Evolutionary conservation across 92 coral and sea anemone genomes (phyloP), one percentile per base, ranked within the genome.

Genomic region (Epizoanthus stellaris): DNA sequence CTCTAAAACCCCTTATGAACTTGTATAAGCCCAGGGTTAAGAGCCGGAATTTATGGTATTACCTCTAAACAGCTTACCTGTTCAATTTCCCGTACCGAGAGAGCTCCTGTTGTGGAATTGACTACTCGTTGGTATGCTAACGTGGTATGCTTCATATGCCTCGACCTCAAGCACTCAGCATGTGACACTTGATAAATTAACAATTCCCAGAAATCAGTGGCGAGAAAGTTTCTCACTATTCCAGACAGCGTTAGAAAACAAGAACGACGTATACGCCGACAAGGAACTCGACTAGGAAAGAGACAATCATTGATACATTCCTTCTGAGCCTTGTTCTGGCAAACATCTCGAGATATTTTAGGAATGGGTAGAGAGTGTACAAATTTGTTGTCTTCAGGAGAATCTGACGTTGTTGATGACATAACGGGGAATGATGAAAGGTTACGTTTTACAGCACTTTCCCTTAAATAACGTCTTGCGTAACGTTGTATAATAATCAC

Each of bases 31-130:
- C 16, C 61, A 12, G 4, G 13, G 61, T 1, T 5, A 1, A 12
- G 9, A 16, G 23, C 6, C 8, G 10, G 3, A 45, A 13, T 15
- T 13, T 36, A 7, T 1, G 6, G 5, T 30, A 16, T 30, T 5
- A 61, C 6, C 64, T 40, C 13, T 56, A 3, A n/a, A 11, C 19
- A 20, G 42, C 84, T 75, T 82, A 90, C 93, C 72, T 87, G 72
- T 60, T 90, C 93, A 11, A 90, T 82, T 82, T 70, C 81, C 60
- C 93, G 76, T 36, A 80, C 53, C 56, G 93, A 90, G 5, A 83
- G 70, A 49, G 81, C 83, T 30, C 93, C 90, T 19, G 43, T 79
- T 43, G 71, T 38, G 25, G 60, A 42, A 43, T 20, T 79, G 16
- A 79, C 36, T 43, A 62, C 72, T 2, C 45, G 60, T 20, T 20